phyloP scores from a whole-genome alignment of 2,797 vertebrate genomes.

The Buceros bicornis region DNA sequence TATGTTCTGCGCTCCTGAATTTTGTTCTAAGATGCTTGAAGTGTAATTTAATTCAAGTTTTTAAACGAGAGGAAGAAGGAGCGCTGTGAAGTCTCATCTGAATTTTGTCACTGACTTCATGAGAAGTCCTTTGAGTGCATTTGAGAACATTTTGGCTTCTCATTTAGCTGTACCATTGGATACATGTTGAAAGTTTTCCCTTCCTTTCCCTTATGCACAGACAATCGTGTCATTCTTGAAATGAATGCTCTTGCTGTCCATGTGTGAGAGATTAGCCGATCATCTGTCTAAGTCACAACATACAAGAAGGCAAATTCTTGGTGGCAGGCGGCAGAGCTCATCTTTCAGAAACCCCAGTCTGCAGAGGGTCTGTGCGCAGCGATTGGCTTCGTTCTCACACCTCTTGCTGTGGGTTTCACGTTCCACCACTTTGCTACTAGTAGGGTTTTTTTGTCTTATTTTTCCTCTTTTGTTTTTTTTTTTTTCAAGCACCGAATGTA shows the following conservation, averaged over 20 bases:
- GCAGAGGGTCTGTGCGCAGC: conserved; percentile 19
- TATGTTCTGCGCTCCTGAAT: conserved; percentile 2
- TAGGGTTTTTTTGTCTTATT: neutral
- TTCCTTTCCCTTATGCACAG: conserved; percentile 19
- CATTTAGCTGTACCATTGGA: conserved; percentile 38
- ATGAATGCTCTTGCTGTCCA: conserved; percentile 64
- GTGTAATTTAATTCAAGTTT: conserved; percentile 48
- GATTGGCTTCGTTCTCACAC: conserved; percentile 26
- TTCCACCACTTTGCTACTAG: neutral
- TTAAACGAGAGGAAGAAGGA: conserved; percentile 20
- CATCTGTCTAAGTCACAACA: conserved; percentile 69
- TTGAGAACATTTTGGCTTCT: conserved; percentile 33
- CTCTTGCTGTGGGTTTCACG: neutral
- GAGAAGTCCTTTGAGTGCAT: neutral
- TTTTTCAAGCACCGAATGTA: neutral
- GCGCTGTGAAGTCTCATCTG: neutral
- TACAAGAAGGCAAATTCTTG: conserved; percentile 58
- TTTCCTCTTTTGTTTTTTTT: neutral
- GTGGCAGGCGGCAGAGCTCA: conserved; percentile 67
- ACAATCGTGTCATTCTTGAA: conserved; percentile 67
- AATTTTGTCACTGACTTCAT: conserved; percentile 34
- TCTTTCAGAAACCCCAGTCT: conserved; percentile 62
- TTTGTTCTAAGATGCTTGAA: neutral
- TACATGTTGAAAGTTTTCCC: conserved; percentile 34
- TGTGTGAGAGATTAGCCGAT: conserved; percentile 71